Conservation (phyloP, 2,888 invertebrate genomes). For the Mayetiola destructor region DNA sequence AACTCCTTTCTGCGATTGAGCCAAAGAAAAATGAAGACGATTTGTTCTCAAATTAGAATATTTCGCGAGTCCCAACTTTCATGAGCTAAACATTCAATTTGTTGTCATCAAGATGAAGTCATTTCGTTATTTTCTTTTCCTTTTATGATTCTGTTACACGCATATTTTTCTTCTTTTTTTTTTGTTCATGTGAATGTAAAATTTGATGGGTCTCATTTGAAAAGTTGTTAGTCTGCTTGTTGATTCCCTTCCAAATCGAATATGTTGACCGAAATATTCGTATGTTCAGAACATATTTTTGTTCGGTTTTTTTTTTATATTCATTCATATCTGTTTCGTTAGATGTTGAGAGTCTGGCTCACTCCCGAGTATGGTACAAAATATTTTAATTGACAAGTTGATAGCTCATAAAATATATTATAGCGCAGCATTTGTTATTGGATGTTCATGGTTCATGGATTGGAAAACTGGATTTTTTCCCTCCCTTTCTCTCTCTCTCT, state of each 20-base stretch:
- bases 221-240: too few relatives aligned
- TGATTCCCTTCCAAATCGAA: too few relatives aligned
- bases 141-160: not conserved
- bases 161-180: constrained; percentile 3
- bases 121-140: constrained; percentile 4
- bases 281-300: too few relatives aligned
- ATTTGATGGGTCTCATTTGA: too few relatives aligned
- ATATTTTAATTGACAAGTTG: constrained; percentile 14
- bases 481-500: too few relatives aligned
- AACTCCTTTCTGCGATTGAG: not conserved
- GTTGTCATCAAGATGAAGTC: constrained; percentile 8
- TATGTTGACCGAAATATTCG: too few relatives aligned
- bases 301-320: too few relatives aligned
- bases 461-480: not conserved
- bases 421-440: constrained; percentile 1
- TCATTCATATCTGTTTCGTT: too few relatives aligned
- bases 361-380: not conserved
- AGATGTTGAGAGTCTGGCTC: not conserved
- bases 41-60: constrained; percentile 5
- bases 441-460: not conserved
- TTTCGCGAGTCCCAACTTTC: not conserved
- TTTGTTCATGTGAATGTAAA: not conserved
- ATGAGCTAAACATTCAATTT: not conserved
- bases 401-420: constrained; percentile 14
- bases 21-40: not conserved